Percentiles rank a stretch among this genome's conserved stretches.
These are phyloP conservation scores for Pseudococcus jackbeardsleyi DNA, from an alignment of 2,888 invertebrate genomes.

Conservation along the genomic window DNA sequence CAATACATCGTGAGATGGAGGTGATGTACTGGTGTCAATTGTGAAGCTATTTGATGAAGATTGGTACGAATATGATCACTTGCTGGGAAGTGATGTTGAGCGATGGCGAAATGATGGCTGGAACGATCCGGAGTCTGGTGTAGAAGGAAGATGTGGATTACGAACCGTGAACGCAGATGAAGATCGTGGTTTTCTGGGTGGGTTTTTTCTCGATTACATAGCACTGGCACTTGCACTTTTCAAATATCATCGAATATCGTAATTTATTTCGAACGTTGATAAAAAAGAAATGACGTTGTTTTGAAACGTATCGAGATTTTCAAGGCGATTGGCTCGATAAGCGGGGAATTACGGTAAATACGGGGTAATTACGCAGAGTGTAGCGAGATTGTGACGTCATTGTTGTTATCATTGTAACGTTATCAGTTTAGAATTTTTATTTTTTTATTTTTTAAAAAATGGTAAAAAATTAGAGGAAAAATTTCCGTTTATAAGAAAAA, in stretches of 20 bases:
- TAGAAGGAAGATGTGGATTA: not conserved
- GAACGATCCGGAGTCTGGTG: not conserved
- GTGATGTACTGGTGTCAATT: not conserved
- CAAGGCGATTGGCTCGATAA: not conserved
- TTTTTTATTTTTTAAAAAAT: too few species aligned
- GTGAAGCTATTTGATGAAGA: not conserved
- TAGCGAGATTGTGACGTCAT: too few species aligned
- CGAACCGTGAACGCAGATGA: not conserved
- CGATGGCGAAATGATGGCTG: not conserved
- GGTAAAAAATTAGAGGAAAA: too few species aligned
- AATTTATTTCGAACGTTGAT: not conserved
- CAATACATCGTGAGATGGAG: constrained; percentile 82
- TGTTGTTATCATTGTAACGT: too few species aligned
- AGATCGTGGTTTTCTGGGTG: not conserved
- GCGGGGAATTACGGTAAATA: too few species aligned
- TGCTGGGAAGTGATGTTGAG: not conserved
- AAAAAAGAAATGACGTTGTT: not conserved
- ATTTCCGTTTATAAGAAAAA: too few species aligned
- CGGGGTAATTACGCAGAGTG: too few species aligned
- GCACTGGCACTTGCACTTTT: not conserved
- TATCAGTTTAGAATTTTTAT: too few species aligned
- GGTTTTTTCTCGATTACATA: not conserved
- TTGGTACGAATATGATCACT: not conserved
- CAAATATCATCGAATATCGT: not conserved
- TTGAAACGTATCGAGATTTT: not conserved